Conservation (phyloP, 2,888 invertebrate species). For the Himalopsyche anomala region DNA sequence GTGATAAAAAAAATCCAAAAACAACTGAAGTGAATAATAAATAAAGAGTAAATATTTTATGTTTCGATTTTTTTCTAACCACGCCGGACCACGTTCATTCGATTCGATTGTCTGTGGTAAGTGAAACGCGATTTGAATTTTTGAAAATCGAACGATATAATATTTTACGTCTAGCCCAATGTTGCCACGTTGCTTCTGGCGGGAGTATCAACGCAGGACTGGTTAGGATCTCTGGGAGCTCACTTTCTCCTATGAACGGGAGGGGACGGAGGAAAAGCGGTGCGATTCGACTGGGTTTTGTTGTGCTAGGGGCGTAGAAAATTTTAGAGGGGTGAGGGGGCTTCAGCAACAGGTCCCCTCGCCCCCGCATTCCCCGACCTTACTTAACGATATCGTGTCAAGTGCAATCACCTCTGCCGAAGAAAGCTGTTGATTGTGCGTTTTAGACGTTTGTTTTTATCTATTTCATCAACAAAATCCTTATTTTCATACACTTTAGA, state of each 20-base stretch:
- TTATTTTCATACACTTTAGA: no score
- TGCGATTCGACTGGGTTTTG: slow-evolving; percentile 22
- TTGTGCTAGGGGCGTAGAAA: slow-evolving; percentile 66
- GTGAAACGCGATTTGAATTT: not conserved
- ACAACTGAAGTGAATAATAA: not conserved
- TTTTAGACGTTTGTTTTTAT: not conserved
- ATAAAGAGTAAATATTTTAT: not conserved
- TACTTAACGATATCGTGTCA: slow-evolving; percentile 66
- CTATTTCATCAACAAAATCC: not conserved
- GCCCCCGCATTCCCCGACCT: slow-evolving; percentile 66
- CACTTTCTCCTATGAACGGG: slow-evolving; percentile 47
- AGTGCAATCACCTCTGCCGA: slow-evolving; percentile 57
- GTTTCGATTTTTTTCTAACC: not conserved
- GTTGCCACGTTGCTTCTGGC: slow-evolving; percentile 31
- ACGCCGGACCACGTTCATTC: not conserved
- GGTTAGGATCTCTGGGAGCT: slow-evolving; percentile 54
- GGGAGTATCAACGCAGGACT: slow-evolving; percentile 54
- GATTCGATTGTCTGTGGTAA: not conserved
- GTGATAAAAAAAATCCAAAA: not conserved
- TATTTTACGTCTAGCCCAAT: slow-evolving; percentile 3
- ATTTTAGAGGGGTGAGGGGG: slow-evolving; percentile 50
- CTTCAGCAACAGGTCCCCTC: slow-evolving; percentile 65
- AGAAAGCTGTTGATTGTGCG: slow-evolving; percentile 46
- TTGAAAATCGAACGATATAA: not conserved
- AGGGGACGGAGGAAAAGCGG: slow-evolving; percentile 59